Base-by-base conservation (phyloP, 1,140 invertebrate genomes). In the Pantala flavescens region DNA sequence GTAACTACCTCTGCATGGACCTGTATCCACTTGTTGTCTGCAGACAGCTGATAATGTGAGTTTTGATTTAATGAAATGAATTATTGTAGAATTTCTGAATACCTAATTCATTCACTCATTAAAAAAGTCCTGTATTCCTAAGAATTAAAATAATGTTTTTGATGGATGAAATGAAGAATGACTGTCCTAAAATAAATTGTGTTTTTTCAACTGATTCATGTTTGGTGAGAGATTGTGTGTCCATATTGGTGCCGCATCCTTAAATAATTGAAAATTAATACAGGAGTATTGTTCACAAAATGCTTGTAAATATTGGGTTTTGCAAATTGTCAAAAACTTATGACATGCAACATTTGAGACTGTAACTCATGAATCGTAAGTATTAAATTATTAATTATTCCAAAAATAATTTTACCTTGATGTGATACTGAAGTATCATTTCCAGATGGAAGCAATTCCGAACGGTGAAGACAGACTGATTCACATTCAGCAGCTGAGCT, bases 1-100 rank as follows among this genome's bases (percentile, higher is more conserved):
- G 76, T 84, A 84, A 72, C 85, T 79, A 71, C 86, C 87, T 36
- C 86, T 83, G 81, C 94, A 96, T 14, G 88, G 88, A 23, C 95
- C 95, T 28, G 83, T 81, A 77, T 89, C 86, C 80, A 90, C 88
- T 23, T 86, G 86, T 78, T 90, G 83, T 74, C 81, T 83, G 82
- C 90, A 93, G 76, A 89, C 85, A 63, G 87, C 90, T 90, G 81
- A 76, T 43, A 42, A 49, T 23, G 43, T 43, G 23, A 71, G 43
- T 71, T 73, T 71, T 71, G 5, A 0, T 21, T 24, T 19, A 36
- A 23, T 36, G n/a, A 36, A 2, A 36, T 36, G 28, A 36, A 36
- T 36, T 19, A n/a, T 70, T 7, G 70, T 10, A 74, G 5, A 43
- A 24, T 11, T 21, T 24, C 70, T 21, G 23, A 70, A 11, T 24